Percentiles rank a stretch among this genome's conserved stretches.
These are phyloP conservation scores for Yasuhikotakia modesta DNA, from an alignment of 2,797 vertebrate genomes.

Conservation along the genomic window DNA sequence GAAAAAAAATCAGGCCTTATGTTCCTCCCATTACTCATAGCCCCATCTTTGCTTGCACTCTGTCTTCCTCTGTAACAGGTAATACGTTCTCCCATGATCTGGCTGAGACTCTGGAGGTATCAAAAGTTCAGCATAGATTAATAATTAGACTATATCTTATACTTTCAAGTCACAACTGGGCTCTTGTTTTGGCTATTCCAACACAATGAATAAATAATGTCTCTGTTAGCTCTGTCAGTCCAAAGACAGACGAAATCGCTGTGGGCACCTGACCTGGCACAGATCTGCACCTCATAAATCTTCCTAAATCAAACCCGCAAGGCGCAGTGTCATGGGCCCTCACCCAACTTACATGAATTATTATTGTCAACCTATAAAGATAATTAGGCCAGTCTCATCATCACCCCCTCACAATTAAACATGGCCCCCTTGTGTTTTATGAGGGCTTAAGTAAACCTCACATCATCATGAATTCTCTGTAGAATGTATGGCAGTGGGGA, in stretches of 20 bases:
- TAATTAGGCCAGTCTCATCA: slow-evolving; percentile 78
- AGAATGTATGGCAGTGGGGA: slow-evolving; percentile 58
- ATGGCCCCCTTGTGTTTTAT: slow-evolving; percentile 81
- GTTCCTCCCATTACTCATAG: slow-evolving; percentile 79
- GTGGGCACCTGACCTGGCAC: slow-evolving; percentile 64
- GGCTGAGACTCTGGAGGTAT: slow-evolving; percentile 70
- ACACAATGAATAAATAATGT: slow-evolving; percentile 74
- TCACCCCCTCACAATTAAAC: slow-evolving; percentile 73
- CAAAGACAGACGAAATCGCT: slow-evolving; percentile 64
- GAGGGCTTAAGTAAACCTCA: slow-evolving; percentile 69
- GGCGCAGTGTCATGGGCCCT: slow-evolving; percentile 65
- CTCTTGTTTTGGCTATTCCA: slow-evolving; percentile 63
- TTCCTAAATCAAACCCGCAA: slow-evolving; percentile 55
- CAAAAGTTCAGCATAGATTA: slow-evolving; percentile 58
- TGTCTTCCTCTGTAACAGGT: slow-evolving; percentile 72
- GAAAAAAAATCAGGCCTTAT: slow-evolving; percentile 80
- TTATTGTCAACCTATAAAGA: slow-evolving; percentile 77
- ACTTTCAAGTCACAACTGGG: slow-evolving; percentile 21
- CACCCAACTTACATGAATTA: slow-evolving; percentile 77
- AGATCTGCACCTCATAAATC: slow-evolving; percentile 67
- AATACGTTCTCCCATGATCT: slow-evolving; percentile 74
- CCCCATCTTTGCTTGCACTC: slow-evolving; percentile 72
- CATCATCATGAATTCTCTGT: slow-evolving; percentile 61
- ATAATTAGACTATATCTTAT: slow-evolving; percentile 23
- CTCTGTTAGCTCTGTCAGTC: slow-evolving; percentile 66